These are phyloP conservation scores for Charaxes varanes DNA, from an alignment of 1,140 invertebrate genomes.

Conservation along the genomic window DNA sequence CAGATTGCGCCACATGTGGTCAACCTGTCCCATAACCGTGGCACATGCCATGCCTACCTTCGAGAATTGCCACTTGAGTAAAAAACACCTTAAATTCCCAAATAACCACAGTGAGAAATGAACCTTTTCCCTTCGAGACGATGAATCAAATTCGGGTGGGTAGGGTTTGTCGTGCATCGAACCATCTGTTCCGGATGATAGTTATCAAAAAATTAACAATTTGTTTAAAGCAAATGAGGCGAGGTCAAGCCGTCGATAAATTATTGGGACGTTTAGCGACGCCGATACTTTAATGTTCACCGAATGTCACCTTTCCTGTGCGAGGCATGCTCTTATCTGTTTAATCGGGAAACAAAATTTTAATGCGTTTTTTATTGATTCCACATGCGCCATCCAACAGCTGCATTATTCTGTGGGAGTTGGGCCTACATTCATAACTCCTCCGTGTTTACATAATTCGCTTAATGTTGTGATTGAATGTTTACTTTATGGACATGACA, in stretches of 20 bases:
- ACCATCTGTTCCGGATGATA: slow-evolving; percentile 71
- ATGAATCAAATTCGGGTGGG: slow-evolving; percentile 17
- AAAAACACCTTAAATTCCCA: slow-evolving; percentile 43
- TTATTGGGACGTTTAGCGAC: slow-evolving; percentile 61
- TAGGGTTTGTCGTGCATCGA: slow-evolving; percentile 23
- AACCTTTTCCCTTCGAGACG: slow-evolving; percentile 5
- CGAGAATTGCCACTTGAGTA: slow-evolving; percentile 49
- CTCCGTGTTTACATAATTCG: slow-evolving; percentile 7
- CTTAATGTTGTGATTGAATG: too few species aligned
- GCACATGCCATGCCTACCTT: slow-evolving; percentile 68
- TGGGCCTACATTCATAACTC: slow-evolving; percentile 11
- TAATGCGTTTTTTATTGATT: slow-evolving; percentile 50
- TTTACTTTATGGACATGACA: too few species aligned
- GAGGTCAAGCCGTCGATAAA: slow-evolving; percentile 63
- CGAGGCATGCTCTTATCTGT: slow-evolving; percentile 54
- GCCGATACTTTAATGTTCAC: slow-evolving; percentile 52
- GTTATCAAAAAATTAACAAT: slow-evolving; percentile 74
- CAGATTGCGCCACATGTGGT: slow-evolving; percentile 69
- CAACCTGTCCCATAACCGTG: slow-evolving; percentile 67
- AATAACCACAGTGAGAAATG: slow-evolving; percentile 7
- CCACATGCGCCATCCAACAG: slow-evolving; percentile 35
- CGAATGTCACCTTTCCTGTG: slow-evolving; percentile 66
- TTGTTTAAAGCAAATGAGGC: slow-evolving; percentile 73
- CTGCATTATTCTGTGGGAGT: slow-evolving; percentile 26
- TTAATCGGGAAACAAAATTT: slow-evolving; percentile 48